These are phyloP conservation scores for Carterocephalus palaemon DNA, from an alignment of 2,888 invertebrate species.

Conservation along the genomic window DNA sequence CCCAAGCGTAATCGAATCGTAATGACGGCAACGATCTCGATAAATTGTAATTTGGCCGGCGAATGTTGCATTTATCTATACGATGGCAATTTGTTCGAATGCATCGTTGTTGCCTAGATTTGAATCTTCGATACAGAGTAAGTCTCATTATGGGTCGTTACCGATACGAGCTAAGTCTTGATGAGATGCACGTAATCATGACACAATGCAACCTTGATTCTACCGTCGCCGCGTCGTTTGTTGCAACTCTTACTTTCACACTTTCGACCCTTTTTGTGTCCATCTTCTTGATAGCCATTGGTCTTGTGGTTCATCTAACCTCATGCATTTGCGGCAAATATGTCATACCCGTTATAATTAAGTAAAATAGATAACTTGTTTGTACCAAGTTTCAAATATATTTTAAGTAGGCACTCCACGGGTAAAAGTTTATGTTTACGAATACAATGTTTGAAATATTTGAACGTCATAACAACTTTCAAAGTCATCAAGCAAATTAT, in stretches of 20 bases:
- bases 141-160: conserved; percentile 27
- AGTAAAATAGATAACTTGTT: too few relatives aligned
- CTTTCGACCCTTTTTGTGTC: too few relatives aligned
- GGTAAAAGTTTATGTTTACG: conserved; percentile 2
- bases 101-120: conserved; percentile 36
- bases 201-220: conserved; percentile 5
- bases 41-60: conserved; percentile 57
- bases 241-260: too few relatives aligned
- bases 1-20: conserved; percentile 39
- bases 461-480: conserved; percentile 19
- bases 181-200: conserved; percentile 3
- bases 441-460: conserved; percentile 1
- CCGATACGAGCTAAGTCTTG: conserved; percentile 22
- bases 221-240: too few relatives aligned
- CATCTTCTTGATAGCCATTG: too few relatives aligned
- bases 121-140: conserved; percentile 33
- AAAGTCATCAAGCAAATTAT: conserved; percentile 16
- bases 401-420: neutral
- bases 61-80: conserved; percentile 46
- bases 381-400: neutral
- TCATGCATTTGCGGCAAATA: too few relatives aligned
- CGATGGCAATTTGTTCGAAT: conserved; percentile 46
- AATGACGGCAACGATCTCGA: conserved; percentile 42
- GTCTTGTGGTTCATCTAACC: too few relatives aligned
- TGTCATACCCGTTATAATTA: too few relatives aligned